Base-by-base conservation (phyloP, 53 echinoderm and acorn worm genomes). In the Temnopleurus reevesii region DNA sequence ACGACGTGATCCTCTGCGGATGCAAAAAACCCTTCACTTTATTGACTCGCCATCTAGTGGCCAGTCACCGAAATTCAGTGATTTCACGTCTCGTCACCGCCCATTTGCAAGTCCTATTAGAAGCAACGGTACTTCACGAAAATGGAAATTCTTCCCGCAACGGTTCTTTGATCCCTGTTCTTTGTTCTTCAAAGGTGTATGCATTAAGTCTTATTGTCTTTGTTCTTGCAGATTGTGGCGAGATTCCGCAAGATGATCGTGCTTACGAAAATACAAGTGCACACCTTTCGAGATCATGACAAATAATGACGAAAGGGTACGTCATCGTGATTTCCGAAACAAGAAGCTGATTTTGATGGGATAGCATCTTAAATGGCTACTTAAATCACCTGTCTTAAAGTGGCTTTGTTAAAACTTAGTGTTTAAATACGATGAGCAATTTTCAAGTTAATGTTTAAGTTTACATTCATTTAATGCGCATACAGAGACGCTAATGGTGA, bases 291-390 rank as follows among this genome's bases (percentile, higher is more conserved):
- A 83, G 55, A 35, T 21, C 55, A 55, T 83, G 83, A 81, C 51
- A 81, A 81, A 81, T 81, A 49, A 55, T 83, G 83, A 83, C 56
- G 83, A 38, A n/a, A 36, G n/a, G 51, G 83, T 23, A 49, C 83
- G 83, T 83, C 83, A 83, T 55, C 34, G 2, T n/a, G 80, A 49
- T 4, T 80, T 51, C 12, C 1, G 28, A 49, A 79, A 80, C 51
- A 80, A 49, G 80, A 51, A 26, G 80, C 46, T 49, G 2, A 80
- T 27, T 30, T 80, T 7, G 23, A 71, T n/a, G 71, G 43, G 71
- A 34, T 71, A 23, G 18, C 71, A 71, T 71, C 23, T 7, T 41
- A 71, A 58, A 71, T 41, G 21, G 71, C 2, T 41, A 55, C 55
- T 21, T 8, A n/a, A 21, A 4, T 71, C 41, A 71, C 71, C 71